A percentile compares a stretch with the other conserved stretches of the same genome.
phyloP scores from a whole-genome alignment of 1,140 invertebrate species.

The Euura saliciscinereae region DNA sequence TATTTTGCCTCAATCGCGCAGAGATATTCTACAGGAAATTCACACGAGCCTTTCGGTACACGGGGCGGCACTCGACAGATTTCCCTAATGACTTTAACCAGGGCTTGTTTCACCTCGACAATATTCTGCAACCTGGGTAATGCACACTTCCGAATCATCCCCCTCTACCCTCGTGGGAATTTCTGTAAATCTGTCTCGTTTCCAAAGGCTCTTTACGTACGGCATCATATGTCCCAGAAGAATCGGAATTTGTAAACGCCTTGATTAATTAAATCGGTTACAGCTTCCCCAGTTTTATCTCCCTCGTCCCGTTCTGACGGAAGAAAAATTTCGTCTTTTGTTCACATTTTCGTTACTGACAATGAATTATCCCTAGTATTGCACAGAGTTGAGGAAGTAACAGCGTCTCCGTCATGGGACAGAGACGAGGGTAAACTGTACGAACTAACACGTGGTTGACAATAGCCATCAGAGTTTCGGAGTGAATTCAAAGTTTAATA shows the following conservation, averaged over 20 bases:
- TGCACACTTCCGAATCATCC: background rate
- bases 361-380: background rate
- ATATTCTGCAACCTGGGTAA: background rate
- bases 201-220: background rate
- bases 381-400: background rate
- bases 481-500: background rate
- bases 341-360: background rate
- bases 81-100: slow-evolving; percentile 38
- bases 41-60: slow-evolving; percentile 10
- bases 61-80: slow-evolving; percentile 26
- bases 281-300: too few relatives aligned
- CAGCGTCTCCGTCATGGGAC: background rate
- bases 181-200: slow-evolving; percentile 5
- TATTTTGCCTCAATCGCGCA: background rate
- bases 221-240: background rate
- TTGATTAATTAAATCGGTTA: background rate
- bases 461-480: background rate
- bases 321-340: background rate
- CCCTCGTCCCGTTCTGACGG: background rate
- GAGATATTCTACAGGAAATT: background rate
- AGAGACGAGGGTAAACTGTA: background rate
- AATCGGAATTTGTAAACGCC: background rate
- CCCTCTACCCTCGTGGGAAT: background rate
- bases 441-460: background rate
- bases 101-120: slow-evolving; percentile 16